These are phyloP conservation scores for Drosophila formosana DNA, from an alignment of 2,888 invertebrate genomes.

Conservation along the genomic window DNA sequence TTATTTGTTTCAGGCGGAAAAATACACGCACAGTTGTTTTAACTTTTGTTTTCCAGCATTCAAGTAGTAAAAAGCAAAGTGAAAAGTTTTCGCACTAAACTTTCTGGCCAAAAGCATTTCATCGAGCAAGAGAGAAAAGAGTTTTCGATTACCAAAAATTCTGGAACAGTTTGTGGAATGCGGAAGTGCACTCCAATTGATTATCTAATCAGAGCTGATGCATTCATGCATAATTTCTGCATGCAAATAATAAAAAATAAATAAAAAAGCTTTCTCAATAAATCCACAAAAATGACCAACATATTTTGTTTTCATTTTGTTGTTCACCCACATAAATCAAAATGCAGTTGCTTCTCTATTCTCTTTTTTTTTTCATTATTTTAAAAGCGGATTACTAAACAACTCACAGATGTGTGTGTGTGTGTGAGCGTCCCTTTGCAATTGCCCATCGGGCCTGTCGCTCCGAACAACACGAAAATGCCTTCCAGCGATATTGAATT, in stretches of 20 bases:
- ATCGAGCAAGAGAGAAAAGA: not conserved
- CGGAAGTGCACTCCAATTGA: slow-evolving; percentile 38
- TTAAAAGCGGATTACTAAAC: slow-evolving; percentile 72
- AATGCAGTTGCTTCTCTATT: slow-evolving; percentile 18
- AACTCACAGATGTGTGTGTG: slow-evolving; percentile 28
- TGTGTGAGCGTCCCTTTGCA: slow-evolving; percentile 8
- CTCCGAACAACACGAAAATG: slow-evolving; percentile 30
- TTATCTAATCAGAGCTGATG: slow-evolving; percentile 37
- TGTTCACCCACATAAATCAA: slow-evolving; percentile 35
- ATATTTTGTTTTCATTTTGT: slow-evolving; percentile 18
- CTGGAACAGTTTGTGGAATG: slow-evolving; percentile 7
- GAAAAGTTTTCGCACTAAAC: slow-evolving; percentile 21
- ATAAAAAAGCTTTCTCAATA: slow-evolving; percentile 11
- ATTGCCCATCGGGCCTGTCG: slow-evolving; percentile 47
- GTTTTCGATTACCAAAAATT: not conserved
- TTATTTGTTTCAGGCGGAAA: slow-evolving; percentile 38
- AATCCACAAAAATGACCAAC: slow-evolving; percentile 24
- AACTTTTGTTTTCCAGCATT: slow-evolving; percentile 20
- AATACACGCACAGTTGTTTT: slow-evolving; percentile 6
- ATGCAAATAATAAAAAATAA: not conserved
- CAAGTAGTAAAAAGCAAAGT: slow-evolving; percentile 6
- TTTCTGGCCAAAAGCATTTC: not conserved
- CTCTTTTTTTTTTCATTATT: slow-evolving; percentile 63
- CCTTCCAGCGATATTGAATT: slow-evolving; percentile 56
- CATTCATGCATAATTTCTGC: slow-evolving; percentile 56